These are phyloP conservation scores for Drosophila crucigera DNA, from an alignment of 2,888 invertebrate genomes.

Conservation along the genomic window DNA sequence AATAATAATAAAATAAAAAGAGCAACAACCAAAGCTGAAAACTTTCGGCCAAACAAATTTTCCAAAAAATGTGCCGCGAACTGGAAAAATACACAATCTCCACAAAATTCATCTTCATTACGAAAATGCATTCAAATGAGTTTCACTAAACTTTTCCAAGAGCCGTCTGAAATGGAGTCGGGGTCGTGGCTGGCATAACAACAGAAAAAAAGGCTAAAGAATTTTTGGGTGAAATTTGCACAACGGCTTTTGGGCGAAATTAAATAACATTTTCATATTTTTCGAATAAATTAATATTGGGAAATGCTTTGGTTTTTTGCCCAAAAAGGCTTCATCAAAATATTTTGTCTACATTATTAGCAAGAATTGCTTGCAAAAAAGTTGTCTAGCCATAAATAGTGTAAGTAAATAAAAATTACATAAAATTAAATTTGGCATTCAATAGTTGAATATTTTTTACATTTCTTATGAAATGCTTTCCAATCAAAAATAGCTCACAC, in stretches of 20 bases:
- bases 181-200: constrained; percentile 8
- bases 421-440: background rate
- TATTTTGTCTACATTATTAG: constrained; percentile 23
- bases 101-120: constrained; percentile 73
- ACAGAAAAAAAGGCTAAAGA: constrained; percentile 32
- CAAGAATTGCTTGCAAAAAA: constrained; percentile 13
- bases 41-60: constrained; percentile 61
- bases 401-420: background rate
- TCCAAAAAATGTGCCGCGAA: constrained; percentile 69
- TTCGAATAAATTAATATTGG: constrained; percentile 44
- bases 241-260: constrained; percentile 27
- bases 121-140: constrained; percentile 76
- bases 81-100: constrained; percentile 80
- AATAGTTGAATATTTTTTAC: background rate
- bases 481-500: background rate
- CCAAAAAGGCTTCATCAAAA: constrained; percentile 24
- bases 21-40: constrained; percentile 45
- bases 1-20: constrained; percentile 11
- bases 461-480: background rate
- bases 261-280: constrained; percentile 46
- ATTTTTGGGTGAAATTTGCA: constrained; percentile 26
- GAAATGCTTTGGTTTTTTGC: constrained; percentile 9
- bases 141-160: constrained; percentile 47
- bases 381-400: background rate
- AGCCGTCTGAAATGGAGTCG: background rate